Base-by-base conservation (phyloP, 64 coral and sea anemone species). In the Stichodactyla helianthus region DNA sequence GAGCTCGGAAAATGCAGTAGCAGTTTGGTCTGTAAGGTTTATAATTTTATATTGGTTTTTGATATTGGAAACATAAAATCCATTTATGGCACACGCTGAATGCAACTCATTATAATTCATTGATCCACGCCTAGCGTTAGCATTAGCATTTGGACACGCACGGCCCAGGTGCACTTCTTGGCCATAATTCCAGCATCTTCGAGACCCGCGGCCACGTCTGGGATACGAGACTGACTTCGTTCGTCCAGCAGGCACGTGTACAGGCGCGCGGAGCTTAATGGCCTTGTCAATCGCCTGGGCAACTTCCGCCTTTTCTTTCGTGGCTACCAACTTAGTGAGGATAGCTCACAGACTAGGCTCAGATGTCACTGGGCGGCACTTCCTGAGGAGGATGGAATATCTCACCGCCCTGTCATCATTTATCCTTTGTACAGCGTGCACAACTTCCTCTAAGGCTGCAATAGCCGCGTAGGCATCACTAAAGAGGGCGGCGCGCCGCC, bases 361-460 rank as follows among this genome's bases (percentile, higher is more conserved):
- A 78, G 26, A 50, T 20, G 85, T 31, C 27, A 90, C 55, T 57
- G 82, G 82, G 51, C 89, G 20, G 70, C 82, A 90, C 31, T 85
- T 28, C 55, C 65, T 85, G 10, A 71, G 71, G 56, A 90, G 35
- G 31, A 90, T 18, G 50, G 55, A 84, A 78, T 90, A 90, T 52
- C 82, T 59, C 50, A 28, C 55, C 5, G 89, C 82, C 65, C 31
- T 71, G 5, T 44, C 55, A 85, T 90, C 89, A 51, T 60, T 67
- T 58, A 78, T 19, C 54, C 85, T 82, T 44, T 63, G 82, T 50
- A 82, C 82, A 18, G 51, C 84, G 31, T 76, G 61, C 63, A 85
- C 89, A 51, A 90, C 82, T 19, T 71, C 82, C 59, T 90, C 89
- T 59, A 89, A 84, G 15, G 79, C 67, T 74, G 88, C 88, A 16